Evolutionary conservation across 1,140 invertebrate genomes (phyloP).

Genomic region (Eriocheir sinensis): DNA sequence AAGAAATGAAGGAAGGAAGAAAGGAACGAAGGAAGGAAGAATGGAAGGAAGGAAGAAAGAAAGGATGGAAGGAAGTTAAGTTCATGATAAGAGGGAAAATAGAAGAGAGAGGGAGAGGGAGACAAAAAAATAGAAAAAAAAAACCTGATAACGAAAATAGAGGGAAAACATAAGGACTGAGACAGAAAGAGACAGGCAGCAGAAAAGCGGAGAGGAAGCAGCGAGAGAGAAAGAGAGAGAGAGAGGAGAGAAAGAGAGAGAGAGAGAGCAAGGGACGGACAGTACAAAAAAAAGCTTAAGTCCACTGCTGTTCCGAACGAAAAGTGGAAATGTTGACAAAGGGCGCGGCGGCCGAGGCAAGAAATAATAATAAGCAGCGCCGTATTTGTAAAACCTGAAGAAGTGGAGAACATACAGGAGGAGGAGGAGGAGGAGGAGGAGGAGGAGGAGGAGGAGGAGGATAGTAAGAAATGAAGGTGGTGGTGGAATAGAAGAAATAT

Average conservation of each 20-base stretch:
- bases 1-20: neutral
- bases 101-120: conserved; percentile 48
- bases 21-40: neutral
- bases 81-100: conserved; percentile 42
- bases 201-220: neutral
- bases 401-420: neutral
- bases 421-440: neutral
- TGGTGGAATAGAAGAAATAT: too few relatives aligned
- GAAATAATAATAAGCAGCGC: conserved; percentile 13
- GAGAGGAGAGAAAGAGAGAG: too few relatives aligned
- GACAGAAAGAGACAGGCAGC: conserved; percentile 30
- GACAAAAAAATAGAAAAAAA: conserved; percentile 34
- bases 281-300: too few relatives aligned
- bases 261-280: too few relatives aligned
- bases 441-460: too few relatives aligned
- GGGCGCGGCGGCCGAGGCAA: neutral
- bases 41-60: neutral
- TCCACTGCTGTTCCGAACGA: neutral
- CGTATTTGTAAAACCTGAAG: conserved; percentile 23
- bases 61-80: conserved; percentile 18
- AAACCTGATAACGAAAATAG: too few relatives aligned
- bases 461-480: too few relatives aligned
- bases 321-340: conserved; percentile 23
- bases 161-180: neutral
- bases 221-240: too few relatives aligned